Evolutionary conservation across 2,113 vertebrate genomes (phyloP).

Genomic region (Symphodus melops): DNA sequence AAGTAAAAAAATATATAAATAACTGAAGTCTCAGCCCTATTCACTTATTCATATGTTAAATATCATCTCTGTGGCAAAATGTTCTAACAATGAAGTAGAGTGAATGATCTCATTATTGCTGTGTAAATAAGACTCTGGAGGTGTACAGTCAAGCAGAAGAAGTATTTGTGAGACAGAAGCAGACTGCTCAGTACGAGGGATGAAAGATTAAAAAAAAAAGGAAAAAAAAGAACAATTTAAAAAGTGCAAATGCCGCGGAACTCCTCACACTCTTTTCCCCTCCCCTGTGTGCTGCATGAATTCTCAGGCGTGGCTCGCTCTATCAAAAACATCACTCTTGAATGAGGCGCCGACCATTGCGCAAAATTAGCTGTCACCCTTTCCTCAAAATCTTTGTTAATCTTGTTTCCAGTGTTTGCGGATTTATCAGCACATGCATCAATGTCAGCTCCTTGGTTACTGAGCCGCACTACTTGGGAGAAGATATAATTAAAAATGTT

Average conservation of each 20-base stretch:
- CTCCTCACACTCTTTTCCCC: slow-evolving; percentile 62
- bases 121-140: slow-evolving; percentile 27
- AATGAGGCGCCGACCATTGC: slow-evolving; percentile 96
- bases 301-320: slow-evolving; percentile 92
- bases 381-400: slow-evolving; percentile 99
- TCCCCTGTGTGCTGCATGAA: slow-evolving; percentile 64
- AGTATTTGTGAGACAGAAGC: background rate
- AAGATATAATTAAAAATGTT: slow-evolving; percentile 99
- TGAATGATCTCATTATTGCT: slow-evolving; percentile 20
- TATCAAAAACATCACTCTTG: slow-evolving; percentile 94
- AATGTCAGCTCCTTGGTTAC: slow-evolving; percentile 99
- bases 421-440: slow-evolving; percentile 99
- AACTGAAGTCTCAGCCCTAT: background rate
- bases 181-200: slow-evolving; percentile 20
- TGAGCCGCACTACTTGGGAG: slow-evolving; percentile 96
- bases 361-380: slow-evolving; percentile 99
- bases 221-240: slow-evolving; percentile 73
- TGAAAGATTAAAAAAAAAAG: slow-evolving; percentile 54
- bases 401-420: slow-evolving; percentile 99
- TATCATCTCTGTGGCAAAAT: slow-evolving; percentile 5
- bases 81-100: slow-evolving; percentile 31
- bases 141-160: slow-evolving; percentile 26
- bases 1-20: background rate
- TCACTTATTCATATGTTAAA: slow-evolving; percentile 14
- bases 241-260: slow-evolving; percentile 83